Base-by-base conservation (phyloP, 1,140 invertebrate species). In the Drosophila punjabiensis region DNA sequence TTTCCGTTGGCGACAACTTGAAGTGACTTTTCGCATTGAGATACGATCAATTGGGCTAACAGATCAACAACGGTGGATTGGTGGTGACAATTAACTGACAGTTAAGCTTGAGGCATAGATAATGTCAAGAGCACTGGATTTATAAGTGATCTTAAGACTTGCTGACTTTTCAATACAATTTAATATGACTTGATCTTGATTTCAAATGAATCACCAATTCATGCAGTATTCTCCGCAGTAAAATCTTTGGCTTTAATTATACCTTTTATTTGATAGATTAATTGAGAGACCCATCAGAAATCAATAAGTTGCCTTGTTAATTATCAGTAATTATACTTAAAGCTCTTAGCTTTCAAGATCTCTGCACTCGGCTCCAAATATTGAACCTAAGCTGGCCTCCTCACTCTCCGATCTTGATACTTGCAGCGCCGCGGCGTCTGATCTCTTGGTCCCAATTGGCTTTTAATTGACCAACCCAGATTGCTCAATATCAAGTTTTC, bases 11-110 rank as follows among this genome's bases (percentile, higher is more conserved):
- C 47, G 47, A 53, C 65, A 53, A 50, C 28, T 43, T 45, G 24
- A 37, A 70, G 68, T 69, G 48, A 56, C 68, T 39, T 69, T 35
- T 53, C 30, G 13, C 39, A 18, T 30, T 0, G 20, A 55, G 65
- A 70, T 70, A 70, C n/a, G 7, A 70, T 70, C 65, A 70, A 70
- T 13, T 70, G 67, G 64, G 67, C 48, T 53, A 70, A 16, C 32
- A 70, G 47, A 28, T 53, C 37, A 28, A n/a, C 47, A 20, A 11
- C 35, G 8, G 28, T 43, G 52, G 30, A 70, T 43, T 39, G 33
- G 18, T 32, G 52, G 45, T 55, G 68, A 70, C 68, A 70, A 69
- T 37, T 70, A 45, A 70, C 24, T 30, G 68, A 30, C 68, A 69
- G 64, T 20, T 55, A n/a, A 5, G 47, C 35, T 35, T 16, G 14